Evolutionary conservation across 2,888 invertebrate species (phyloP).

Genomic region (Dynastes hyllus): DNA sequence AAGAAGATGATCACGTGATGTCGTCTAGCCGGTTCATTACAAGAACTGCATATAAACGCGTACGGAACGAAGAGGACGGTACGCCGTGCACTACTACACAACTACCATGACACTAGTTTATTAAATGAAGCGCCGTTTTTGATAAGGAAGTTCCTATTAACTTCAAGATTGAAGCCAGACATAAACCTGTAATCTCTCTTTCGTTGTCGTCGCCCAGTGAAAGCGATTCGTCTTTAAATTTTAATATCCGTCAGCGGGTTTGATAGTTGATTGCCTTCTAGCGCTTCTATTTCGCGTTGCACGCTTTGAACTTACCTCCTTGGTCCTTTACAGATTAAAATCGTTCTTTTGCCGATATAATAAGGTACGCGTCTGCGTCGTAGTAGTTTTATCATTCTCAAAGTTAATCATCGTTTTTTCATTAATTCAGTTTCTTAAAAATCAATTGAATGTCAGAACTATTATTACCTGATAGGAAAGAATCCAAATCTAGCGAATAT

Average conservation of each 20-base stretch:
- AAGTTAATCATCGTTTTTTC: no score
- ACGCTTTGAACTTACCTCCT: no score
- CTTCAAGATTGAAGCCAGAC: slow-evolving; percentile 50
- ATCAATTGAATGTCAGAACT: no score
- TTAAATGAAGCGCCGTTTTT: slow-evolving; percentile 52
- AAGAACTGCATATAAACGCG: slow-evolving; percentile 10
- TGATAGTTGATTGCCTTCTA: slow-evolving; percentile 24
- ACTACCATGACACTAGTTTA: slow-evolving; percentile 18
- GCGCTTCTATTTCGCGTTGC: no score
- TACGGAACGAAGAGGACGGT: not conserved
- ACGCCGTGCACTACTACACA: slow-evolving; percentile 9
- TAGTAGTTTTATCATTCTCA: no score
- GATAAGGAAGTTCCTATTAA: slow-evolving; percentile 54
- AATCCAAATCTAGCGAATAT: no score
- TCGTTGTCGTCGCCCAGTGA: slow-evolving; percentile 12
- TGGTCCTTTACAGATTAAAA: no score
- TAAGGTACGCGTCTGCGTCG: no score
- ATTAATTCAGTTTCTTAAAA: no score
- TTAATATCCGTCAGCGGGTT: slow-evolving; percentile 30
- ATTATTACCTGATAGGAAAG: no score
- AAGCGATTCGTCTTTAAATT: slow-evolving; percentile 28
- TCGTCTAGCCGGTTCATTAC: slow-evolving; percentile 40
- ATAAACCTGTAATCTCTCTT: slow-evolving; percentile 46
- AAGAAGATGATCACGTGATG: slow-evolving; percentile 37
- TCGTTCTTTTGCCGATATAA: no score